Conservation (phyloP, 2,113 vertebrate species). For the Eolophus roseicapilla region DNA sequence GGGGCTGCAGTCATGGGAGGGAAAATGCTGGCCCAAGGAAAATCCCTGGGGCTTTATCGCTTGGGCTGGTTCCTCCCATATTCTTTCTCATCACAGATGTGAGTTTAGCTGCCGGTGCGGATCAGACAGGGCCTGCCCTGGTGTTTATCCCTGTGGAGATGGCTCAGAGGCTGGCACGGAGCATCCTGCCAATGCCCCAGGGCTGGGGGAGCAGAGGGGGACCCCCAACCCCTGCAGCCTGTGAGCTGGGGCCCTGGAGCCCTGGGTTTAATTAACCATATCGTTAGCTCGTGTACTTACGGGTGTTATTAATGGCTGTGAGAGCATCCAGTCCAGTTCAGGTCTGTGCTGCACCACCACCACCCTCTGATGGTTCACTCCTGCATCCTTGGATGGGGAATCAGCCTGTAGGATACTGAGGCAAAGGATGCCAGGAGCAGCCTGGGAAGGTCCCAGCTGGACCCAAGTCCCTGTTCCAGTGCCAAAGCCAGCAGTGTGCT, state of each 20-base stretch:
- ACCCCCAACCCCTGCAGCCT: accelerated
- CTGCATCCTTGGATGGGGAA: background rate
- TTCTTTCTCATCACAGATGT: background rate
- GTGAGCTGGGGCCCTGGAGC: background rate
- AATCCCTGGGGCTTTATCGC: background rate
- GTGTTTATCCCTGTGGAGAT: background rate
- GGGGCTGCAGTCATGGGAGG: accelerated
- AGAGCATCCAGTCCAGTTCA: background rate
- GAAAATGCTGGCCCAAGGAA: background rate
- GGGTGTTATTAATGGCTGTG: conserved; percentile 18
- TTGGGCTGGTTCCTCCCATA: background rate
- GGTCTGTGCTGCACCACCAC: accelerated
- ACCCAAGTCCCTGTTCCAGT: accelerated
- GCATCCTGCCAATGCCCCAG: background rate
- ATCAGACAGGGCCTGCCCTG: accelerated
- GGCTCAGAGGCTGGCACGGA: accelerated
- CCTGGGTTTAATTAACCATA: background rate
- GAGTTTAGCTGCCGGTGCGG: accelerated
- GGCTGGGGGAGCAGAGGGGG: accelerated
- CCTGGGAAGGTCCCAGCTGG: background rate
- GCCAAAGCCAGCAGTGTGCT: background rate
- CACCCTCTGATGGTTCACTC: accelerated
- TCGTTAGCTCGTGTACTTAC: background rate
- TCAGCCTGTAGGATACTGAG: background rate
- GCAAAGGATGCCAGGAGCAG: background rate